Conservation (phyloP, 53 echinoderm and acorn worm species). For the Hippasteria phrygiana region DNA sequence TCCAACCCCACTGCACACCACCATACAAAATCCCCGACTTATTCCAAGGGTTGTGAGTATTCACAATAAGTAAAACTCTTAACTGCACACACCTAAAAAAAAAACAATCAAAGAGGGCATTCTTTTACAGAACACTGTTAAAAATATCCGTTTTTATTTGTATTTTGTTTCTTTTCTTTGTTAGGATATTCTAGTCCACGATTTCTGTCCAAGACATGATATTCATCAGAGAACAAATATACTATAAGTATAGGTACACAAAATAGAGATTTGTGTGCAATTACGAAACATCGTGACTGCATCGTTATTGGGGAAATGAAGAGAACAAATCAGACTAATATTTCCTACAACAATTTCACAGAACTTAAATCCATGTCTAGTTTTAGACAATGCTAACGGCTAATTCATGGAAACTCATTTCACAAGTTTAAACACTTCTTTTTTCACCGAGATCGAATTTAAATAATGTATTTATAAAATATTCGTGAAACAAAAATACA, state of each 20-base stretch:
- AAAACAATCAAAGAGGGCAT: not conserved
- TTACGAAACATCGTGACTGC: too few species aligned
- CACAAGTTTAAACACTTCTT: too few species aligned
- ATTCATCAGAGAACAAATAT: not conserved
- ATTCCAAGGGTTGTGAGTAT: too few species aligned
- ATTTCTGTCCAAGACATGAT: slow-evolving; percentile 21
- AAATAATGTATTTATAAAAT: too few species aligned
- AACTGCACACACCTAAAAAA: not conserved
- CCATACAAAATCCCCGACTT: too few species aligned
- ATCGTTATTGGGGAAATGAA: not conserved
- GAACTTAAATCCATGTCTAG: too few species aligned
- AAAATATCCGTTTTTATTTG: slow-evolving; percentile 37
- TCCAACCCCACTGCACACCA: too few species aligned
- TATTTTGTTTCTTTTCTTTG: slow-evolving; percentile 29
- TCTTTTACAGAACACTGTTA: slow-evolving; percentile 58
- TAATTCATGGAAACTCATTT: too few species aligned
- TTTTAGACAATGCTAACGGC: too few species aligned
- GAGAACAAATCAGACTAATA: not conserved
- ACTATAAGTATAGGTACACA: not conserved
- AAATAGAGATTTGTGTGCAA: slow-evolving; percentile 38
- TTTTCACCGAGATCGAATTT: too few species aligned
- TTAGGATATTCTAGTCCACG: slow-evolving; percentile 21
- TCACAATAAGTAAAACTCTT: not conserved
- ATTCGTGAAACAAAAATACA: too few species aligned
- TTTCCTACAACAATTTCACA: too few species aligned